These are phyloP conservation scores for Enchytraeus crypticus DNA, from an alignment of 2,888 invertebrate genomes.

Conservation along the genomic window DNA sequence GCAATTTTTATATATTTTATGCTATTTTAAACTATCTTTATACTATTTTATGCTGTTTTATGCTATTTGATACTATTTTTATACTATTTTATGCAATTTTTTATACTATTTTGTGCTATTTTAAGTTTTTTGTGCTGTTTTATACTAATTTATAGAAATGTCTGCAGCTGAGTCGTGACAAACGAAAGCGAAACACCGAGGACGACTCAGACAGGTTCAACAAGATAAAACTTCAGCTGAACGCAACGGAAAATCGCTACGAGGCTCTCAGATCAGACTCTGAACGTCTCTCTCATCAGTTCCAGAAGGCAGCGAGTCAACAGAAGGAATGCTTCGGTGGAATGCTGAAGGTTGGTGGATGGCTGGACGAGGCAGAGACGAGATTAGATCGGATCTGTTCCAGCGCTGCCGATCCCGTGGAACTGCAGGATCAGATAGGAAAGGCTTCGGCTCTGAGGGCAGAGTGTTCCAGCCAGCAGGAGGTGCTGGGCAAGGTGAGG, in stretches of 20 bases:
- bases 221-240: too few relatives aligned
- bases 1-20: too few relatives aligned
- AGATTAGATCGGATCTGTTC: background rate
- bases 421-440: constrained; percentile 57
- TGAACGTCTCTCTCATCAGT: constrained; percentile 65
- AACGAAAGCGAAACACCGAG: too few relatives aligned
- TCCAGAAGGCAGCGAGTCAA: constrained; percentile 75
- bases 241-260: constrained; percentile 65
- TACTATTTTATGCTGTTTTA: too few relatives aligned
- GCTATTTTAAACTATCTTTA: too few relatives aligned
- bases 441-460: constrained; percentile 70
- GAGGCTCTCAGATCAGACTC: constrained; percentile 63
- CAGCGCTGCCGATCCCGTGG: constrained; percentile 61
- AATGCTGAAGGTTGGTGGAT: background rate
- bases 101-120: too few relatives aligned
- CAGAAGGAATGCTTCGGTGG: constrained; percentile 60
- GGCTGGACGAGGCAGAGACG: background rate
- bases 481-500: constrained; percentile 74
- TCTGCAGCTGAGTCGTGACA: too few relatives aligned
- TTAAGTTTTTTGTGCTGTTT: too few relatives aligned
- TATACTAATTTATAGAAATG: too few relatives aligned
- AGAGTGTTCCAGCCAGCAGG: constrained; percentile 76
- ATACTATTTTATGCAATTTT: too few relatives aligned
- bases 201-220: too few relatives aligned
- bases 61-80: too few relatives aligned